Conservation (phyloP, 2,888 invertebrate species). For the Opisthograptis luteolata region DNA sequence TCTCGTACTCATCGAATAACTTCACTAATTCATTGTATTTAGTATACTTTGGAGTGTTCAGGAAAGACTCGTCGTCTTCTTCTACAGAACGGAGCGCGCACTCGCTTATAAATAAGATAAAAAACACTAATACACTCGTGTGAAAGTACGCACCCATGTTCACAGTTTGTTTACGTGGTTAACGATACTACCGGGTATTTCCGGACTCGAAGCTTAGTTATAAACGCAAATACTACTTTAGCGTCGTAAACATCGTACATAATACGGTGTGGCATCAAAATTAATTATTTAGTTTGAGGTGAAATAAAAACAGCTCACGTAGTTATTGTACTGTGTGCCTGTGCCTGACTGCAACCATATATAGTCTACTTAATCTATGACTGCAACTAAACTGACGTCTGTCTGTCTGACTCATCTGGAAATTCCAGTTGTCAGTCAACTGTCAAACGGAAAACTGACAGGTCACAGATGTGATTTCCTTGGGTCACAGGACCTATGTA, state of each 20-base stretch:
- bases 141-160: conserved; percentile 56
- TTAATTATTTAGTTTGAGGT: conserved; percentile 21
- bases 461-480: too few species aligned
- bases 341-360: too few species aligned
- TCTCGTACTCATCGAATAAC: conserved; percentile 85
- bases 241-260: conserved; percentile 51
- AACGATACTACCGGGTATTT: conserved; percentile 35
- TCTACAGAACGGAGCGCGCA: conserved; percentile 64
- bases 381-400: too few species aligned
- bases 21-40: conserved; percentile 88
- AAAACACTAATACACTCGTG: conserved; percentile 61
- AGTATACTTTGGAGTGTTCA: conserved; percentile 86
- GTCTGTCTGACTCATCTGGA: too few species aligned
- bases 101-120: conserved; percentile 61
- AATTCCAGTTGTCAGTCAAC: too few species aligned
- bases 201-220: conserved; percentile 36
- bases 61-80: conserved; percentile 81
- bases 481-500: too few species aligned
- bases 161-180: conserved; percentile 30
- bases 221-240: conserved; percentile 49
- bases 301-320: too few species aligned
- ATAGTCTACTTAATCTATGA: too few species aligned
- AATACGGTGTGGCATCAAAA: conserved; percentile 23
- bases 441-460: too few species aligned
- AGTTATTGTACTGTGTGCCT: too few species aligned